Percentiles rank a stretch among this genome's conserved stretches.
Evolutionary conservation across 2,888 invertebrate species (phyloP).

Genomic region (Cosmia trapezina): DNA sequence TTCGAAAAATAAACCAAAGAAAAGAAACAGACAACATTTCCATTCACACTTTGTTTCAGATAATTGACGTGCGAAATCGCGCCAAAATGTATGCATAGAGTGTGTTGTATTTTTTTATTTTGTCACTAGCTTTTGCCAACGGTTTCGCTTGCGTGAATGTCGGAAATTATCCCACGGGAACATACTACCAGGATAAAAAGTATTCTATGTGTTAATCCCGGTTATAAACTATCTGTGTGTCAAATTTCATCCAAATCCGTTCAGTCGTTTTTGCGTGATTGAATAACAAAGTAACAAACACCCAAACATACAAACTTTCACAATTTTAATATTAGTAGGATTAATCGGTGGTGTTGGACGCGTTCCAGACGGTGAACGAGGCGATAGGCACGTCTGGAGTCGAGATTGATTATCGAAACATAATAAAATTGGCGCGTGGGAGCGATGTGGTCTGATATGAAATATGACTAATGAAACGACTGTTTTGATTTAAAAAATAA

Average conservation of each 20-base stretch:
- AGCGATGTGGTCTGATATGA: conserved; percentile 35
- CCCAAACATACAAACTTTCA: too few relatives aligned
- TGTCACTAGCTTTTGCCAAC: conserved; percentile 1
- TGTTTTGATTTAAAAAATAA: conserved; percentile 47
- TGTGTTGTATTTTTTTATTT: conserved; percentile 34
- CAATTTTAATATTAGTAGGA: too few relatives aligned
- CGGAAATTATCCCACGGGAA: too few relatives aligned
- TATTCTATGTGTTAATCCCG: too few relatives aligned
- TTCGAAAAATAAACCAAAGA: conserved; percentile 45
- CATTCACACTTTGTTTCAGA: conserved; percentile 65
- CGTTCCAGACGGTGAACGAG: conserved; percentile 50
- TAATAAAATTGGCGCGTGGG: conserved; percentile 53
- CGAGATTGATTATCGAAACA: conserved; percentile 51
- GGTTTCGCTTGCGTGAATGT: too few relatives aligned
- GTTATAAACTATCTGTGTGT: too few relatives aligned
- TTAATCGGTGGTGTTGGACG: conserved; percentile 55
- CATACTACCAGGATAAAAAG: too few relatives aligned
- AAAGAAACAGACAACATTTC: conserved; percentile 55
- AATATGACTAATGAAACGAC: conserved; percentile 44
- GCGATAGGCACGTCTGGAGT: conserved; percentile 43
- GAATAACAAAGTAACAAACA: too few relatives aligned
- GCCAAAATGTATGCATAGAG: conserved; percentile 49
- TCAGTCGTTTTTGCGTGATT: too few relatives aligned
- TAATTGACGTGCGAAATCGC: conserved; percentile 49
- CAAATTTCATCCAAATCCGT: too few relatives aligned